Evolutionary conservation across 2,113 vertebrate genomes (phyloP).

Genomic region (Andinoacara biseriatus): DNA sequence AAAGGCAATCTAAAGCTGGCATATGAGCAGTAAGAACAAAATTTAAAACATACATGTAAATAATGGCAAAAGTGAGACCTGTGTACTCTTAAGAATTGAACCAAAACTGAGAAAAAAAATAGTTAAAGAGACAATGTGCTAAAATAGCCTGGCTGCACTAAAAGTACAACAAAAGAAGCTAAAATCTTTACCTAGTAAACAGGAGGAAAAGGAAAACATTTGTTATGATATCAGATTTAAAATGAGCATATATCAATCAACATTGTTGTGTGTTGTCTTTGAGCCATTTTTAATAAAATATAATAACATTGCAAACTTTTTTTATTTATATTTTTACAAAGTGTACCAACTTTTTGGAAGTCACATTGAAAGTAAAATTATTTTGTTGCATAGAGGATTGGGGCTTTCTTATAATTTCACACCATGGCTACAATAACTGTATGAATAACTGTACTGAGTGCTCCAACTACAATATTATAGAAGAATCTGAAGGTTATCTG

Average conservation of each 20-base stretch:
- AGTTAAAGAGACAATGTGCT: not conserved
- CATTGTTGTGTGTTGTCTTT: accelerated
- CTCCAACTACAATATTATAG: not conserved
- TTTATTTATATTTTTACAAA: not conserved
- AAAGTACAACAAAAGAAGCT: too few species aligned
- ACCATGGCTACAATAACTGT: not conserved
- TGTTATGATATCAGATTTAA: too few species aligned
- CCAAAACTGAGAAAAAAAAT: not conserved
- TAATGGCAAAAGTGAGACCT: not conserved
- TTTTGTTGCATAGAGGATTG: not conserved
- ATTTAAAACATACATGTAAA: not conserved
- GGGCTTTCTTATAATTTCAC: not conserved
- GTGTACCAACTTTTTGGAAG: not conserved
- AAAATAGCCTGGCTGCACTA: too few species aligned
- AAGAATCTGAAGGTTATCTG: not conserved
- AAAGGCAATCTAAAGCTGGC: not conserved
- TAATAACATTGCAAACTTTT: not conserved
- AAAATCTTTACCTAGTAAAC: too few species aligned
- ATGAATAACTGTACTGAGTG: not conserved
- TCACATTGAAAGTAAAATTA: not conserved
- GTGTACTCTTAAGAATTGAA: not conserved
- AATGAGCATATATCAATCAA: too few species aligned
- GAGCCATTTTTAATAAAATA: not conserved
- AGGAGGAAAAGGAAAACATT: too few species aligned
- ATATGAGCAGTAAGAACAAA: not conserved